Evolutionary conservation across 2,113 vertebrate genomes (phyloP), one percentile per base, ranked within the genome.

Genomic region (Prionailurus bengalensis): DNA sequence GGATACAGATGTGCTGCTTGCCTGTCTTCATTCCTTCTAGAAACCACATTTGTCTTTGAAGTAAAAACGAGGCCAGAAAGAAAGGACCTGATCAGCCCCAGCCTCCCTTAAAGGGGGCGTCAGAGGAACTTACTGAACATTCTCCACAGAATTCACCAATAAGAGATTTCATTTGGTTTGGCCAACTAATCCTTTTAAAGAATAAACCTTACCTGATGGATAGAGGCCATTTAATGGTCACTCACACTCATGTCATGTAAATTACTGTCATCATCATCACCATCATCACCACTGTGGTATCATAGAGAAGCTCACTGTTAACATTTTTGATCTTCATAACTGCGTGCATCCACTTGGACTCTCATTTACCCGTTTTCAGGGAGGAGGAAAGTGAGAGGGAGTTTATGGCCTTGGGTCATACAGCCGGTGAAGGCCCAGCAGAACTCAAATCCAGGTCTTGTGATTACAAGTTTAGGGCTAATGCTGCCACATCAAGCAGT

Each of bases 31-130:
- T 90, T n/a, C 45, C 39, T 63, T n/a, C 31, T 15, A 25, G 42
- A 96, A 61, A 63, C n/a, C 73, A n/a, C 29, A 19, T 91, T 96
- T 95, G 51, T 85, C 65, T 96, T 92, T 94, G 55, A 95, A 92
- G 88, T 61, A 12, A 94, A 94, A 90, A 73, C 31, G 42, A 90
- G 71, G 33, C 29, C 33, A 53, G 78, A 89, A 5, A n/a, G 36
- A 84, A 96, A 89, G 12, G 29, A 14, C 65, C 31, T 39, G 16
- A 5, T 29, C 4, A 27, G 3, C 5, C 36, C 45, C 61, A 71
- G 86, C 10, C n/a, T 89, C 25, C 21, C 65, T 74, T 48, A 68
- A 25, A 55, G 19, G 10, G 16, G 33, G 7, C 3, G 10, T 19
- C 29, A 58, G 61, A 89, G 53, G 11, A 68, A 45, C 31, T 79